These are phyloP conservation scores for Shinisaurus crocodilurus DNA, from an alignment of 2,113 vertebrate species.

Conservation along the genomic window DNA sequence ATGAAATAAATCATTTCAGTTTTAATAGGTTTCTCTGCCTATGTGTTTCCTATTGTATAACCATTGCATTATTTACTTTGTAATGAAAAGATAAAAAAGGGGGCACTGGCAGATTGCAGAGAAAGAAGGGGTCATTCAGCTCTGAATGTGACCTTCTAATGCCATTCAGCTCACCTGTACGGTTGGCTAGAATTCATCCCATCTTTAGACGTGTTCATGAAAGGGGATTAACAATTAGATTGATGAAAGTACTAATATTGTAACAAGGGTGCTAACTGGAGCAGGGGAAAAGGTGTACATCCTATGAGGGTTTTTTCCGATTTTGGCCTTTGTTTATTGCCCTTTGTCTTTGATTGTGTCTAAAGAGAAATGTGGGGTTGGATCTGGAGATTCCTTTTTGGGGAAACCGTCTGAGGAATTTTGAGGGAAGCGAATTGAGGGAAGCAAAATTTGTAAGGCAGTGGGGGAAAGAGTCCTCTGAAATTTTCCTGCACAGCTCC, in stretches of 20 bases:
- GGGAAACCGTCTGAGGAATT: background rate
- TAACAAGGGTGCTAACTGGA: background rate
- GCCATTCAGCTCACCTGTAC: background rate
- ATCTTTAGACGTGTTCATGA: background rate
- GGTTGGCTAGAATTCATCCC: background rate
- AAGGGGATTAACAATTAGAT: conserved; percentile 50
- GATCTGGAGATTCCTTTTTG: background rate
- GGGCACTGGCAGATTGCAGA: conserved; percentile 54
- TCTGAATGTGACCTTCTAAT: conserved; percentile 49
- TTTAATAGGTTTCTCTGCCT: conserved; percentile 76
- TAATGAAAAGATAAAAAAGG: conserved; percentile 70
- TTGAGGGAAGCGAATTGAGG: background rate
- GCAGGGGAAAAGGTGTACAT: background rate
- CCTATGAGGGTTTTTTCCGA: background rate
- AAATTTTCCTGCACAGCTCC: background rate
- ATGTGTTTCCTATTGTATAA: conserved; percentile 73
- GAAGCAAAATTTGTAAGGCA: background rate
- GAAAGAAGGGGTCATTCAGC: conserved; percentile 17
- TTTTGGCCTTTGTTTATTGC: background rate
- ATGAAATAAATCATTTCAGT: conserved; percentile 76
- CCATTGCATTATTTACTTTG: conserved; percentile 71
- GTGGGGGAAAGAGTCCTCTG: background rate
- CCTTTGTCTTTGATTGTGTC: no score
- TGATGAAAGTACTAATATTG: background rate
- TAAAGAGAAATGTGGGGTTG: background rate